These are phyloP conservation scores for Perdix hodgsoniae DNA, from an alignment of 2,797 vertebrate genomes.

Conservation along the genomic window DNA sequence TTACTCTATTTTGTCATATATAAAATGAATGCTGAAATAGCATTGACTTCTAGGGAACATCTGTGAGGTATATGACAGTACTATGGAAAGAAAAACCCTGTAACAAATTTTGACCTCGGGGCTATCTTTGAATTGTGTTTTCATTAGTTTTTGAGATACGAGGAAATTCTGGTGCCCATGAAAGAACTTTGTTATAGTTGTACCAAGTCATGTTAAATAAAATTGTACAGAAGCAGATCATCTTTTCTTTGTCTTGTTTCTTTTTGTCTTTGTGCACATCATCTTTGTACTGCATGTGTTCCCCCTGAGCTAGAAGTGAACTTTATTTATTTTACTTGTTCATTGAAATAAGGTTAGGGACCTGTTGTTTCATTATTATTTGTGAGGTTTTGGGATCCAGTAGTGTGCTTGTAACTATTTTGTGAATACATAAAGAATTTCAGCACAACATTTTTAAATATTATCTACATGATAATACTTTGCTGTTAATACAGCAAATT, in stretches of 20 bases:
- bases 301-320: neutral
- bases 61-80: neutral
- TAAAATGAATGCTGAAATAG: slow-evolving; percentile 25
- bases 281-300: neutral
- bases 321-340: neutral
- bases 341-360: neutral
- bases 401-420: neutral
- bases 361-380: neutral
- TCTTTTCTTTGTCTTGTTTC: slow-evolving; percentile 10
- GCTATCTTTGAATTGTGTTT: slow-evolving; percentile 44
- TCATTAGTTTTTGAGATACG: slow-evolving; percentile 23
- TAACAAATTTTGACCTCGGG: slow-evolving; percentile 40
- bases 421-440: neutral
- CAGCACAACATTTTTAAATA: neutral
- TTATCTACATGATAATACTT: neutral
- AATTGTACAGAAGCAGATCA: neutral
- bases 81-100: neutral
- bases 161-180: neutral
- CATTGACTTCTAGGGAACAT: slow-evolving; percentile 57
- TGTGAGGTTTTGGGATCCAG: neutral
- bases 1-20: neutral
- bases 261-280: neutral
- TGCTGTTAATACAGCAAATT: neutral
- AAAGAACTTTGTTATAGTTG: neutral
- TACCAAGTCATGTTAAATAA: neutral